phyloP scores from a whole-genome alignment of 2,113 vertebrate species.

The Cercocebus atys region DNA sequence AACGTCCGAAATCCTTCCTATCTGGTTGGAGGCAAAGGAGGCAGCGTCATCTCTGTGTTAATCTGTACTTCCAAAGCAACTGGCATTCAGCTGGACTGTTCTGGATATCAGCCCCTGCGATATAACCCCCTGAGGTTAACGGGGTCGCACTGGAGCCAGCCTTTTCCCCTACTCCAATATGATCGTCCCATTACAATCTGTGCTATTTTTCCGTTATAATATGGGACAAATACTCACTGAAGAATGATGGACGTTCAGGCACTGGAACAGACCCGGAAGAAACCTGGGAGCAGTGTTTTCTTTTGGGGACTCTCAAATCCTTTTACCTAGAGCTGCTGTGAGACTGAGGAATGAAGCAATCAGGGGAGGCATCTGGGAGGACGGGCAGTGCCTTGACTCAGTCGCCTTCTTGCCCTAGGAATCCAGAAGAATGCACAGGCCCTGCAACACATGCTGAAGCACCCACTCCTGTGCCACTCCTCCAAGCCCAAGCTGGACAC shows the following conservation, averaged over 20 bases:
- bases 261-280: neutral
- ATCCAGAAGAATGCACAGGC: slow-evolving; percentile 88
- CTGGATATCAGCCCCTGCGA: neutral
- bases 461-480: slow-evolving; percentile 83
- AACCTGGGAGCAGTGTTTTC: neutral
- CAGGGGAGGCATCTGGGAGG: neutral
- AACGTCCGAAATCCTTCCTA: neutral
- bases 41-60: neutral
- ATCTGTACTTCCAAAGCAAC: neutral
- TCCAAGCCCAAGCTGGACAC: slow-evolving; percentile 81
- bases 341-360: neutral
- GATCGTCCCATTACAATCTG: too few species aligned
- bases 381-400: neutral
- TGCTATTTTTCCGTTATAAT: neutral
- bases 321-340: neutral
- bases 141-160: neutral
- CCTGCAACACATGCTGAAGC: slow-evolving; percentile 84
- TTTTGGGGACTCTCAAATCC: neutral
- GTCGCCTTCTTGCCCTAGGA: slow-evolving; percentile 79
- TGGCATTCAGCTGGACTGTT: neutral
- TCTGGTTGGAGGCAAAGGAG: neutral
- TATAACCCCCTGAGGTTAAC: neutral
- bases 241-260: neutral
- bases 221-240: neutral
- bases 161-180: neutral